Evolutionary conservation across 2,113 vertebrate species (phyloP).

Genomic region (Corythaixoides concolor): DNA sequence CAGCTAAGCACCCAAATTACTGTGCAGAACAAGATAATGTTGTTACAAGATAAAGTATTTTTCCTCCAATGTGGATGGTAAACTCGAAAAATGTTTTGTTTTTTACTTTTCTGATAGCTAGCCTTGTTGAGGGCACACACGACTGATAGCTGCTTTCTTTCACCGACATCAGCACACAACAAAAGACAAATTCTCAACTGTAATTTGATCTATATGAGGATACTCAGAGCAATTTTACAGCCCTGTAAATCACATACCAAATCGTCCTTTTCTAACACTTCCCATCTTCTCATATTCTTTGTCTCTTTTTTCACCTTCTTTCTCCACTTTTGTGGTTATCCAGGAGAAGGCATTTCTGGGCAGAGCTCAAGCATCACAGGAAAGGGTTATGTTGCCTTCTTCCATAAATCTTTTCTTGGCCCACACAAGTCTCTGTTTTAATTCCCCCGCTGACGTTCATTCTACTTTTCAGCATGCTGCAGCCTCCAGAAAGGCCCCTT

Average conservation of each 20-base stretch:
- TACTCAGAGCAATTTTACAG: neutral
- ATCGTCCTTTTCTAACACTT: neutral
- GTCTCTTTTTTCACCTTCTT: neutral
- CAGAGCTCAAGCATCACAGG: neutral
- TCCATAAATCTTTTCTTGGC: neutral
- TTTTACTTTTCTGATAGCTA: neutral
- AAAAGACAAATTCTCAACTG: neutral
- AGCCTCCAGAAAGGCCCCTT: neutral
- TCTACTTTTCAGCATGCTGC: neutral
- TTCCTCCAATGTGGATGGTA: neutral
- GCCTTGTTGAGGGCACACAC: neutral
- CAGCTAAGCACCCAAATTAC: neutral
- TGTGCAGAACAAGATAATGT: neutral
- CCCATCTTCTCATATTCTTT: neutral
- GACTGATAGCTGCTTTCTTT: neutral
- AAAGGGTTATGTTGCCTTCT: neutral
- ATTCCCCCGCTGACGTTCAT: neutral
- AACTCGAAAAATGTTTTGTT: neutral
- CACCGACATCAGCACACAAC: neutral
- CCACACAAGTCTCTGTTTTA: neutral
- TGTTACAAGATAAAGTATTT: neutral
- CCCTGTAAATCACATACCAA: neutral
- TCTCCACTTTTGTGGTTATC: neutral
- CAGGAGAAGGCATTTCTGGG: neutral
- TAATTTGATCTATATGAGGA: neutral